Conservation (phyloP, 2,888 invertebrate genomes). For the Epinotia nisella region DNA sequence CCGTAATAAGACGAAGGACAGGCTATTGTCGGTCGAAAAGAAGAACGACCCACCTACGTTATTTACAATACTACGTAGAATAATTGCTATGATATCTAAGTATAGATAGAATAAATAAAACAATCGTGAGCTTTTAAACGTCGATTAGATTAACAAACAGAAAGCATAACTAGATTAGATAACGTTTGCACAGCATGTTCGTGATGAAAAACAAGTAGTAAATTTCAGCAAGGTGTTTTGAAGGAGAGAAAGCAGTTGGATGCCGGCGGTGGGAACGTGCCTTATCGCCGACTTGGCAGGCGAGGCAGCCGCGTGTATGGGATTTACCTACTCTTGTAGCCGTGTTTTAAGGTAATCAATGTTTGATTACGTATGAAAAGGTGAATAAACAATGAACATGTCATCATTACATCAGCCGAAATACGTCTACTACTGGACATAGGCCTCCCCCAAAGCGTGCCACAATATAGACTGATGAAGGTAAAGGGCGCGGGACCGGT, state of each 20-base stretch:
- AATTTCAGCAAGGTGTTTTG: slow-evolving; percentile 35
- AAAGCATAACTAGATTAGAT: not conserved
- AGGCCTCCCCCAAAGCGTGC: no score
- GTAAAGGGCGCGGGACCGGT: no score
- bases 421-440: no score
- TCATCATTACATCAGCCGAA: no score
- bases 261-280: slow-evolving; percentile 32
- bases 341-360: not conserved
- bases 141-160: not conserved
- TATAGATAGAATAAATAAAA: not conserved
- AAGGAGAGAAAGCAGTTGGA: slow-evolving; percentile 32
- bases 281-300: slow-evolving; percentile 26
- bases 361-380: not conserved
- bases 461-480: no score
- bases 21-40: no score
- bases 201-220: slow-evolving; percentile 25
- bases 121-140: slow-evolving; percentile 8
- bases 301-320: slow-evolving; percentile 7
- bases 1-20: no score
- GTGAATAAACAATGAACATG: not conserved
- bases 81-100: not conserved
- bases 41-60: no score
- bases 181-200: slow-evolving; percentile 15
- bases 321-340: slow-evolving; percentile 16
- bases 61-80: not conserved